A percentile compares a stretch with the other conserved stretches of the same genome.
Evolutionary conservation across 2,113 vertebrate genomes (phyloP).

Genomic region (Calyptommatus sinebrachiatus): DNA sequence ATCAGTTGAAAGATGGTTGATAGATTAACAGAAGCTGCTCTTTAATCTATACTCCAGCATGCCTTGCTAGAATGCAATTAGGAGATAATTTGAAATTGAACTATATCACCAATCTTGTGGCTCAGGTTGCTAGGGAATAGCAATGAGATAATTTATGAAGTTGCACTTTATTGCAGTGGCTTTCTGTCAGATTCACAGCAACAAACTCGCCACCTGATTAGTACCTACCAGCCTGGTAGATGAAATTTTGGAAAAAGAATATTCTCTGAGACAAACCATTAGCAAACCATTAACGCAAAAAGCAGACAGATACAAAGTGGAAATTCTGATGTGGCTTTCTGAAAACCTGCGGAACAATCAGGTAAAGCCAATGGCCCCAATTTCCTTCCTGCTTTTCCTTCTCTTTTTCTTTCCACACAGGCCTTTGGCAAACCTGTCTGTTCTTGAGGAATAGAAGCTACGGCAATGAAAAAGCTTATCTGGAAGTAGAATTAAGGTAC

Average conservation of each 20-base stretch:
- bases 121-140: constrained; percentile 11
- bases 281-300: background rate
- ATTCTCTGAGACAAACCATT: background rate
- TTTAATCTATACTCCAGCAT: constrained; percentile 5
- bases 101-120: constrained; percentile 1
- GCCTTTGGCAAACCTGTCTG: background rate
- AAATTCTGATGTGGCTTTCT: background rate
- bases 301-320: background rate
- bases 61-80: constrained; percentile 14
- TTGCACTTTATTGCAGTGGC: background rate
- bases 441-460: background rate
- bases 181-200: background rate
- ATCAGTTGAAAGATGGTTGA: constrained; percentile 18
- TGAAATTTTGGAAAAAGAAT: constrained; percentile 2
- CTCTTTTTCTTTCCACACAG: background rate
- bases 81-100: constrained; percentile 15
- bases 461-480: background rate
- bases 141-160: constrained; percentile 13
- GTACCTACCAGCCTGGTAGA: background rate
- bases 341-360: background rate
- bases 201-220: constrained; percentile 5
- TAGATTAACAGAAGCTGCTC: constrained; percentile 39
- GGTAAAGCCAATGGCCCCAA: background rate
- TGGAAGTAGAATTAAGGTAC: background rate
- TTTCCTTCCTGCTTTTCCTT: background rate